phyloP scores from a whole-genome alignment of 23 tunicate genomes.

The Aplidium turbinatum region DNA sequence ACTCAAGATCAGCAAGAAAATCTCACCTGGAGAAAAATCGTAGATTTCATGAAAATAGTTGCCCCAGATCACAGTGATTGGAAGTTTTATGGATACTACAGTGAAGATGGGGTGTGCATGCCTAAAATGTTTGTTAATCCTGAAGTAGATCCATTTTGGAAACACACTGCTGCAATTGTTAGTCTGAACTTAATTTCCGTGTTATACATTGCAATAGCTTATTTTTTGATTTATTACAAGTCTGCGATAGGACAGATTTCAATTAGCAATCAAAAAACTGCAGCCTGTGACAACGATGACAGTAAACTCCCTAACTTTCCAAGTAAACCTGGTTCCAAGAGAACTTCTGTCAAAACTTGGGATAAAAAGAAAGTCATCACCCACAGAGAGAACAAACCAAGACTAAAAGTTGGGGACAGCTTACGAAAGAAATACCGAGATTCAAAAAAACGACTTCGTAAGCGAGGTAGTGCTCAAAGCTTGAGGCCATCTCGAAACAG shows the following conservation, averaged over 20 bases:
- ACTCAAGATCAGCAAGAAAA: too few relatives aligned
- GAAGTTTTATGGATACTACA: constrained; percentile 80
- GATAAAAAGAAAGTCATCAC: neutral
- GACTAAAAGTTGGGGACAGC: neutral
- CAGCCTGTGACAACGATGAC: neutral
- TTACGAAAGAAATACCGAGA: neutral
- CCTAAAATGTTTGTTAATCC: constrained; percentile 68
- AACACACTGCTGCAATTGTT: constrained; percentile 46
- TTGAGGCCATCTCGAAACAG: neutral
- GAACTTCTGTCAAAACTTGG: neutral
- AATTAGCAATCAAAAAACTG: neutral
- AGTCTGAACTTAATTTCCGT: constrained; percentile 51
- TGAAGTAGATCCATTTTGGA: constrained; percentile 53
- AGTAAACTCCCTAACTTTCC: neutral
- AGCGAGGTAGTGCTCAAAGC: neutral
- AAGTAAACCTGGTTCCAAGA: neutral
- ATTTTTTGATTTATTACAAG: constrained; percentile 40
- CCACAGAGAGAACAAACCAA: neutral
- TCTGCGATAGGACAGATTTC: constrained; percentile 7
- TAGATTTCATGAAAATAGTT: constrained; percentile 1
- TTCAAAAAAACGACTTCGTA: neutral
- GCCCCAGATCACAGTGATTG: constrained; percentile 57
- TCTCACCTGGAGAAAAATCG: constrained; percentile 49
- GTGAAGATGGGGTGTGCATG: constrained; percentile 87
- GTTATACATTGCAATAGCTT: constrained; percentile 58